Evolutionary conservation across 2,113 vertebrate genomes (phyloP).

Genomic region (Cairina moschata): DNA sequence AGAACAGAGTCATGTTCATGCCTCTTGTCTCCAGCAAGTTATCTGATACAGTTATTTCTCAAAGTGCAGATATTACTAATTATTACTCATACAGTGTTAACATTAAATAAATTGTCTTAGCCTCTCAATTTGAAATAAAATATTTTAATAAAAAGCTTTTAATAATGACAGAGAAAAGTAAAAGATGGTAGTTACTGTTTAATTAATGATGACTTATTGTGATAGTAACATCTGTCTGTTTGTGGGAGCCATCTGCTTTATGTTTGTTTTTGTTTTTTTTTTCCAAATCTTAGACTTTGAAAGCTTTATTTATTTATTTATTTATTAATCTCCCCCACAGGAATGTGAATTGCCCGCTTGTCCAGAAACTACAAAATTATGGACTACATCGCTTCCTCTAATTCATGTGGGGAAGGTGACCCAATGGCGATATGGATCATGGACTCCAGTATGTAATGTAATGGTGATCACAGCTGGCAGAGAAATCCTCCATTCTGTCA

Average conservation of each 20-base stretch:
- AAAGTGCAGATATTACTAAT: not conserved
- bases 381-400: constrained; percentile 80
- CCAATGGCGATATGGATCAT: constrained; percentile 95
- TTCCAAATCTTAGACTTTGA: not conserved
- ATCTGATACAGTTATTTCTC: not conserved
- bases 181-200: not conserved
- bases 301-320: not conserved
- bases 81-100: not conserved
- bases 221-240: not conserved
- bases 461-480: not conserved
- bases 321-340: constrained; percentile 64
- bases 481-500: not conserved
- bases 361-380: constrained; percentile 69
- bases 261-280: not conserved
- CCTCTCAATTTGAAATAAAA: not conserved
- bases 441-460: constrained; percentile 88
- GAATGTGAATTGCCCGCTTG: constrained; percentile 87
- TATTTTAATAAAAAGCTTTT: not conserved
- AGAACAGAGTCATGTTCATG: not conserved
- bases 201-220: not conserved
- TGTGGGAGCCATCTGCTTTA: not conserved
- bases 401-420: constrained; percentile 74
- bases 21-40: not conserved
- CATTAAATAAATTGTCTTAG: not conserved
- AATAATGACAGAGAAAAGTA: not conserved